Evolutionary conservation across 2,888 invertebrate species (phyloP), one percentile per base, ranked within the genome.

Genomic region (Leucoptera coffeella): DNA sequence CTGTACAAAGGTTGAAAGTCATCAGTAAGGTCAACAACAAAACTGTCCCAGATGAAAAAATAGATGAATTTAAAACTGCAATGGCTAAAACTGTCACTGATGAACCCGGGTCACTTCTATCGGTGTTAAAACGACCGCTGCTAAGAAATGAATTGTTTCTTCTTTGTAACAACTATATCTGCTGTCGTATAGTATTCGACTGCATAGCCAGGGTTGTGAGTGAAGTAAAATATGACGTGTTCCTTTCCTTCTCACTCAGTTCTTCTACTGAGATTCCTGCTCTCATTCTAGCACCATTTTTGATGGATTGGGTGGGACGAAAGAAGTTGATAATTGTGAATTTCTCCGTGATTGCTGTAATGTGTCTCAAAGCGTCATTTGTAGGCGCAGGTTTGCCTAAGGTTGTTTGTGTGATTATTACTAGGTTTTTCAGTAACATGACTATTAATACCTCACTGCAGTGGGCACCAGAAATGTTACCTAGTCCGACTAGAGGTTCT

Each of bases 211-310:
- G 33, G 29, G 28, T 26, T 28, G 4, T 31, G 5, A 28, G 31
- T 11, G 26, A 28, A 13, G 20, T 33, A 9, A 25, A 29, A 5
- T 29, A 31, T 15, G 24, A 33, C 20, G 27, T 33, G 10, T 33
- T 33, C 15, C 23, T 33, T 4, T 33, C 31, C 9, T 33, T 33
- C 22, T 29, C 33, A 7, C 13, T 31, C 4, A 23, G 31, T 11
- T 29, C 29, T 12, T 31, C 30, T 15, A 33, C 33, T 15, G 33
- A 33, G 14, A 24, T 31, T 7, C 33, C 33, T 21, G 27, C 33
- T 7, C 11, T 31, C 7, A 4, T 31, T 4, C n/a, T 33, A 6
- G 20, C 30, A 4, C 29, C 33, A 9, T 28, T 33, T 11, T 22
- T 31, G 2, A 29, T 33, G 29, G 33, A 33, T 21, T 29, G 29